Percentiles rank a stretch among this genome's conserved stretches.
phyloP scores from a whole-genome alignment of 2,888 invertebrate species.

The Gandaritis pyraliata region DNA sequence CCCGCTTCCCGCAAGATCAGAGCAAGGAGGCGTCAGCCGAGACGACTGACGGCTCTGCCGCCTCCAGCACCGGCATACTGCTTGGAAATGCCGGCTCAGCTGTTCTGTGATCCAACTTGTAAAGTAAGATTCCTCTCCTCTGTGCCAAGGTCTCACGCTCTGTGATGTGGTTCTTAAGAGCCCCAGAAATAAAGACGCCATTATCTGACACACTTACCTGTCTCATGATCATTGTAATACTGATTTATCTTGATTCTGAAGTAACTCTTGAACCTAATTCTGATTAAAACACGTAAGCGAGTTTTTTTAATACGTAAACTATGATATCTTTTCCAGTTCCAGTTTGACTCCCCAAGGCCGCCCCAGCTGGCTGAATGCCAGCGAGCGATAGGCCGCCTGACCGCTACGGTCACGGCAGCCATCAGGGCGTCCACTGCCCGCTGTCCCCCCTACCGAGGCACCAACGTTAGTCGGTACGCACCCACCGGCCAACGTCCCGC shows the following conservation, averaged over 20 bases:
- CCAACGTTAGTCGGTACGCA: conserved; percentile 74
- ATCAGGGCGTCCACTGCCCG: conserved; percentile 68
- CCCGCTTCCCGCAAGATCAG: conserved; percentile 69
- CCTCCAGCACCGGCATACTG: conserved; percentile 70
- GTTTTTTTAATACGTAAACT: background rate
- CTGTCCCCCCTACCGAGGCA: conserved; percentile 71
- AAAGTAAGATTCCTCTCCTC: conserved; percentile 61
- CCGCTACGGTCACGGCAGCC: conserved; percentile 71
- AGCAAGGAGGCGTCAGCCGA: conserved; percentile 70
- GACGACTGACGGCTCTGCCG: conserved; percentile 58
- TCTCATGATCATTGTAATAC: too few relatives aligned
- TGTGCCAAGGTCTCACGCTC: too few relatives aligned
- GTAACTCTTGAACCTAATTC: too few relatives aligned
- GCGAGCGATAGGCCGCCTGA: conserved; percentile 68
- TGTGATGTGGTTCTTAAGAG: too few relatives aligned
- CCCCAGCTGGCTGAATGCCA: conserved; percentile 68
- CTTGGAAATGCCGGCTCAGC: conserved; percentile 67
- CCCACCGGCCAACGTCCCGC: conserved; percentile 70
- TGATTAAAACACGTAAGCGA: background rate
- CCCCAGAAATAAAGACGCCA: too few relatives aligned
- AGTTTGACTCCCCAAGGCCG: conserved; percentile 72
- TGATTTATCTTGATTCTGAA: too few relatives aligned
- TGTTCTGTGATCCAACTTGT: conserved; percentile 74
- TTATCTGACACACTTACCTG: too few relatives aligned
- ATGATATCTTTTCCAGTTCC: conserved; percentile 58